Evolutionary conservation across 2,113 vertebrate species (phyloP), one percentile per base, ranked within the genome.

Genomic region (Bolborhynchus lineola): DNA sequence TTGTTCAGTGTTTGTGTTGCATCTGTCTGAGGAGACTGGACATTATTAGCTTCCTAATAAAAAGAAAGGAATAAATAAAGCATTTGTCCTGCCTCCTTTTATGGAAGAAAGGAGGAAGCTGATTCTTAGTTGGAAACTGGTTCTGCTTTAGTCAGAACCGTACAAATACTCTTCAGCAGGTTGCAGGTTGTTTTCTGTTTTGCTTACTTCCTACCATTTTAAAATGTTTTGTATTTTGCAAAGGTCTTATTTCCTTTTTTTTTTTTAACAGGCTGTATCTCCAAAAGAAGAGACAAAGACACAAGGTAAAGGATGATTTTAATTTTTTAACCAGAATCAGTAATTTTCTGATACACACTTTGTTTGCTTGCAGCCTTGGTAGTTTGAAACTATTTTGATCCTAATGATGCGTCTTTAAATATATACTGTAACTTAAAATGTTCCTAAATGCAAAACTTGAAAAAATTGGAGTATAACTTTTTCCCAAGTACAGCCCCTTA

Each of bases 271-370:
- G 99, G 96, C 98, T 29, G 97, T 98, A 20, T 99, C 99, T 71
- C 99, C 99, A 42, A 99, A 99, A 98, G 99, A 99, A 90, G 99
- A 99, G 97, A 97, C 97, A 71, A 99, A 99, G 94, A 52, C 98
- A 89, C 62, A 98, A 98, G 99, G 99, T 99, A 98, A 98, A 93
- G 52, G 71, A 44, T 76, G 14, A 39, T 55, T 85, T 90, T 81
- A 82, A 50, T 35, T 76, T 49, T 77, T 85, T 72, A 52, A 57
- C 11, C 21, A 79, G n/a, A 90, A 3, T 55, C 75, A 82, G 55
- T 74, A 1, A 82, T 77, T 69, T 72, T 24, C 55, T 93, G 41
- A 55, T 1, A 1, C 28, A 63, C n/a, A 7, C 29, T 92, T 96
- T 50, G 44, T 85, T 88, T 89, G 39, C n/a, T 82, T 79, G n/a